Base-by-base conservation (phyloP, 2,888 invertebrate genomes). In the Catocala sponsa region DNA sequence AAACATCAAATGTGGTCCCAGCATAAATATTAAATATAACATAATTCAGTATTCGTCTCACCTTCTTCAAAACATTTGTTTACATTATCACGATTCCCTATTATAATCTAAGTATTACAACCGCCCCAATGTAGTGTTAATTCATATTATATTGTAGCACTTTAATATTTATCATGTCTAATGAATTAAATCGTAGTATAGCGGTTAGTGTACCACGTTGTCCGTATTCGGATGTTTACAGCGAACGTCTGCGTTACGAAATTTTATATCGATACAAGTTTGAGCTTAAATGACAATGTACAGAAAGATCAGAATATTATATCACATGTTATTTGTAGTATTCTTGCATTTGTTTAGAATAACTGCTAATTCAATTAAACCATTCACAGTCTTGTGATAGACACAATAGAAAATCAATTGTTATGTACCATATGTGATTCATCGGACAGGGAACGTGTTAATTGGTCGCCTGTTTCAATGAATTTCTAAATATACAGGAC, bases 161-260 rank as follows among this genome's bases (percentile, higher is more conserved):
- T 73, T 65, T 71, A 75, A 61, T 43, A 68, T 61, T 41, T 59
- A 75, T 76, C 68, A 53, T 60, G 63, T 75, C 47, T 70, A 68
- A 65, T 73, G 57, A 48, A 68, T 61, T 70, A 64, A 60, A 47
- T 65, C 48, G 65, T 77, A 66, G 70, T 58, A 63, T 81, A 79
- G 78, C 15, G 0, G 38, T 65, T 78, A 74, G 72, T 59, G 11
- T 57, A 60, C 62, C 70, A 76, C 71, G 56, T 69, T 57, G 51
- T 83, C 85, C 85, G 85, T 86, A 76, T 86, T 85, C 84, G 85
- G 85, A 82, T 79, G 51, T 66, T 71, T 64, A 64, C 59, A 72
- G 48, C 59, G 46, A 72, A 47, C 56, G 42, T 48, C 42, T 57
- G 11, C 49, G 63, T 64, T 64, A 59, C 53, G 42, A 72, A 46